phyloP scores from a whole-genome alignment of 2,888 invertebrate species.

The Brachylomia viminalis region DNA sequence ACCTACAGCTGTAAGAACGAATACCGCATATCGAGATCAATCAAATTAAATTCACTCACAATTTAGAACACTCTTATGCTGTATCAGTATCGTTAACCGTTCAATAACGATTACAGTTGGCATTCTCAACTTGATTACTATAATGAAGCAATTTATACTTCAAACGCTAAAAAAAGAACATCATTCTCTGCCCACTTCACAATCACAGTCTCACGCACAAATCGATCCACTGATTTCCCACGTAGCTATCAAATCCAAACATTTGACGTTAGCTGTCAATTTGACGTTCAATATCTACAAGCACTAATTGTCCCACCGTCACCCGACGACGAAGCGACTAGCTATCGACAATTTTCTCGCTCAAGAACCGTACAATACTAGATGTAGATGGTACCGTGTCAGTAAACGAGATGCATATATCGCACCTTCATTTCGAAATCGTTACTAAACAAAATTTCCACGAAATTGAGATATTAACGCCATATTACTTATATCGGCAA shows the following conservation, averaged over 20 bases:
- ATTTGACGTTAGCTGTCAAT: constrained; percentile 55
- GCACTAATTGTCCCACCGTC: too few species aligned
- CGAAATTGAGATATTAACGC: too few species aligned
- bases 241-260: constrained; percentile 19
- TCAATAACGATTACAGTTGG: background rate
- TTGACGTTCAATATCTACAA: constrained; percentile 8
- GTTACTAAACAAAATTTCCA: too few species aligned
- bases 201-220: constrained; percentile 30
- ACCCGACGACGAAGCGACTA: too few species aligned
- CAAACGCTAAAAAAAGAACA: background rate
- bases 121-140: background rate
- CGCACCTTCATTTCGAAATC: too few species aligned
- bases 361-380: too few species aligned
- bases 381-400: too few species aligned
- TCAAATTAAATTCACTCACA: background rate
- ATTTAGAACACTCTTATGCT: background rate
- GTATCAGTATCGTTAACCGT: background rate
- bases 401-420: too few species aligned
- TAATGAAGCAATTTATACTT: constrained; percentile 23
- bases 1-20: background rate
- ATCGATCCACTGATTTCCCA: constrained; percentile 21
- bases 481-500: too few species aligned
- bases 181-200: background rate
- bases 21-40: background rate
- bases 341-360: too few species aligned